Evolutionary conservation across 2,888 invertebrate species (phyloP).

Genomic region (Fragum sueziense): DNA sequence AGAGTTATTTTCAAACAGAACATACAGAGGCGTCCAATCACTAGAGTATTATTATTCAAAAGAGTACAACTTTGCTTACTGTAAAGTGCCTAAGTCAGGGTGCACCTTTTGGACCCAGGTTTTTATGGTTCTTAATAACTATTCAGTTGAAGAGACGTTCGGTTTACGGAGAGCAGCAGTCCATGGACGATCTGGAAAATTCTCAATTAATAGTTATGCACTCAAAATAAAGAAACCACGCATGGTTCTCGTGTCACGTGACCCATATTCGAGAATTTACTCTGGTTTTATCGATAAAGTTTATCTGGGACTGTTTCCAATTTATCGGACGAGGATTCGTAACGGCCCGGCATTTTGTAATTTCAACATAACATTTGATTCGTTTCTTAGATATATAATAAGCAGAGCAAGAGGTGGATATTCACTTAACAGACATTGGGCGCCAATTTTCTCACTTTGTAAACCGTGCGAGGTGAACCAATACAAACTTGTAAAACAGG

Average conservation of each 20-base stretch:
- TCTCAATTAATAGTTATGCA: not conserved
- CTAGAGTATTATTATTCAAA: constrained; percentile 20
- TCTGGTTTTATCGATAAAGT: constrained; percentile 45
- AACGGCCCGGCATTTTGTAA: not conserved
- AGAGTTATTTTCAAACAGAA: too few relatives aligned
- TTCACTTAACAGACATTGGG: constrained; percentile 35
- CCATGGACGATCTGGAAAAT: not conserved
- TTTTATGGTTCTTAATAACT: constrained; percentile 19
- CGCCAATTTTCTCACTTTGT: constrained; percentile 37
- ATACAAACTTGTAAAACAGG: constrained; percentile 37
- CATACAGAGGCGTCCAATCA: too few relatives aligned
- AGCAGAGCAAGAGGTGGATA: not conserved
- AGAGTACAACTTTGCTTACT: constrained; percentile 30
- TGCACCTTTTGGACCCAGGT: constrained; percentile 44
- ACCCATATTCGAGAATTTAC: constrained; percentile 40
- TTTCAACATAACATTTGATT: constrained; percentile 24
- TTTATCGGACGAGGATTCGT: not conserved
- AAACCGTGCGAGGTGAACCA: constrained; percentile 30
- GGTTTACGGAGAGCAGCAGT: not conserved
- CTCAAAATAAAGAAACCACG: not conserved
- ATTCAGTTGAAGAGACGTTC: not conserved
- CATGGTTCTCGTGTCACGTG: constrained; percentile 43
- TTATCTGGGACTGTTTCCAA: not conserved
- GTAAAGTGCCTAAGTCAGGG: too few relatives aligned
- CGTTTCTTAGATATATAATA: constrained; percentile 28